Evolutionary conservation across 2,797 vertebrate species (phyloP).

Genomic region (Pitangus sulphuratus): DNA sequence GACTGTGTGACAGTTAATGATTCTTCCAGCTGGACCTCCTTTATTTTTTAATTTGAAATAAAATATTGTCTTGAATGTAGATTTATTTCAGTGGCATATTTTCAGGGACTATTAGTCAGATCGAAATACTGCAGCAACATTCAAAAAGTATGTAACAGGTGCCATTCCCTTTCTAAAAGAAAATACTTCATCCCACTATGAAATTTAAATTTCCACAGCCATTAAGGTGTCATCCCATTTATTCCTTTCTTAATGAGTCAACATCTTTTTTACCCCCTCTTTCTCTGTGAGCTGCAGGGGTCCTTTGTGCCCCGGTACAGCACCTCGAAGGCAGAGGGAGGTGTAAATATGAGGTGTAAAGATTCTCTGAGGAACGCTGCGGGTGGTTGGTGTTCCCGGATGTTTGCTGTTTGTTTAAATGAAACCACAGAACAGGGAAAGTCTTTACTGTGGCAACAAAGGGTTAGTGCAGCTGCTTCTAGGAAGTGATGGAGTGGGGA

Average conservation of each 20-base stretch:
- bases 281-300: neutral
- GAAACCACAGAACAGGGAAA: neutral
- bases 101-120: neutral
- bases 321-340: neutral
- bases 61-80: neutral
- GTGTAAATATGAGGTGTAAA: neutral
- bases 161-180: neutral
- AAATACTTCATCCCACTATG: neutral
- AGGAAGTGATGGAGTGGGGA: neutral
- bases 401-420: neutral
- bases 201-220: neutral
- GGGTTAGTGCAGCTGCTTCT: neutral
- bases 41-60: neutral
- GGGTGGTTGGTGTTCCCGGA: neutral
- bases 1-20: neutral
- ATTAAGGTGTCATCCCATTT: neutral
- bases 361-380: neutral
- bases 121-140: neutral
- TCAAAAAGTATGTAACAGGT: neutral
- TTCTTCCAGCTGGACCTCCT: neutral
- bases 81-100: neutral
- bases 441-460: neutral
- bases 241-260: neutral
- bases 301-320: fast-evolving
- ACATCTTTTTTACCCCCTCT: neutral